Percentiles rank a stretch among this genome's conserved stretches.
These are phyloP conservation scores for Solenopsis invicta DNA, from an alignment of 1,140 invertebrate genomes.

Conservation along the genomic window DNA sequence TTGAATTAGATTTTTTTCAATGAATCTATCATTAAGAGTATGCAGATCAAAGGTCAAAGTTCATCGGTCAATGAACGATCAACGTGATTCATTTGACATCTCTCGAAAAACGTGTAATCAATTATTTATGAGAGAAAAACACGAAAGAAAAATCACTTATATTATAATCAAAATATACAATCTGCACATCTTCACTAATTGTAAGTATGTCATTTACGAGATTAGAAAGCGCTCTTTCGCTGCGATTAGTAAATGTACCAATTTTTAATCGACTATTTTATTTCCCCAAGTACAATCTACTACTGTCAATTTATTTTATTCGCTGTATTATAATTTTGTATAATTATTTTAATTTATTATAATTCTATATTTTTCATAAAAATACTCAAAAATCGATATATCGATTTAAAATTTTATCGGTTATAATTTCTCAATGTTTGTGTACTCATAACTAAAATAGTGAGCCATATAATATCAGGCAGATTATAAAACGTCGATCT, in stretches of 20 bases:
- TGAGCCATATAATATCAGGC: background rate
- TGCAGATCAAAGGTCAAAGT: background rate
- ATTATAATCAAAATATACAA: constrained; percentile 13
- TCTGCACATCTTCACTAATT: background rate
- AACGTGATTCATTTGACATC: background rate
- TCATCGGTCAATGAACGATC: background rate
- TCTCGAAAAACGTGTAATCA: background rate
- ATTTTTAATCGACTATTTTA: background rate
- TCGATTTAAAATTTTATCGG: background rate
- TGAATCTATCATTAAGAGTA: background rate
- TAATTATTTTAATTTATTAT: too few relatives aligned
- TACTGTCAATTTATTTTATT: background rate
- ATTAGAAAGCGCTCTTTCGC: background rate
- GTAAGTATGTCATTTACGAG: constrained; percentile 10
- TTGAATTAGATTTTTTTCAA: background rate
- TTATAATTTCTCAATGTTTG: background rate
- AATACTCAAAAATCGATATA: background rate
- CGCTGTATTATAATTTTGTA: background rate
- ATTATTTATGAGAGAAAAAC: constrained; percentile 12
- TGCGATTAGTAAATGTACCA: background rate
- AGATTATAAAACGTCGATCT: background rate
- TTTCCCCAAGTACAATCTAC: background rate
- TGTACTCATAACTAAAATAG: background rate
- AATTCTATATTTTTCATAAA: background rate
- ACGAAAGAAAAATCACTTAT: background rate